A percentile compares a stretch with the other conserved stretches of the same genome.
These are phyloP conservation scores for Escarpia spicata DNA, from an alignment of 2,888 invertebrate species.

Conservation along the genomic window DNA sequence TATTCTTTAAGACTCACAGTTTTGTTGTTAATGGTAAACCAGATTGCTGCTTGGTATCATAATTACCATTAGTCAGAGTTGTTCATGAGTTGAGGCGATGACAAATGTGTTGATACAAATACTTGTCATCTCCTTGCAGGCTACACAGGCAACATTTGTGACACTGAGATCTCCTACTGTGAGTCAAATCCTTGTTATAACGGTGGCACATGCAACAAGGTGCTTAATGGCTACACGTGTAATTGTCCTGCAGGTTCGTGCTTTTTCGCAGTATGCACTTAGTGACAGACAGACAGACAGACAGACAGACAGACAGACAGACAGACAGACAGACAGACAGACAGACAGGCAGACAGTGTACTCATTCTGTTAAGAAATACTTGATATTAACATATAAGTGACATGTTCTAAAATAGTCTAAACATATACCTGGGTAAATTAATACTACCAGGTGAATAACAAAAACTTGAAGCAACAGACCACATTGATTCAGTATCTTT, in stretches of 20 bases:
- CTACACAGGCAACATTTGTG: background rate
- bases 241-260: background rate
- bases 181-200: background rate
- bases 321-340: background rate
- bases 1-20: no score
- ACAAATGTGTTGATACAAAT: background rate
- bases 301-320: background rate
- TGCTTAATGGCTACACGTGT: background rate
- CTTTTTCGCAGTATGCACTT: background rate
- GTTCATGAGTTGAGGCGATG: background rate
- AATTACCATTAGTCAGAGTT: background rate
- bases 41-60: background rate
- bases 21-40: background rate
- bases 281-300: background rate
- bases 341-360: background rate
- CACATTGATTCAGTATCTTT: background rate
- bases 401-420: background rate
- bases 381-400: background rate
- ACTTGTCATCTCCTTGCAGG: background rate
- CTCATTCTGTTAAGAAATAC: background rate
- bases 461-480: background rate
- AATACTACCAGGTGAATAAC: background rate
- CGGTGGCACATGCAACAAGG: background rate
- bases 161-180: background rate
- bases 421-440: background rate